Base-by-base conservation (phyloP, 2,113 vertebrate species). In the Pygathrix nemaeus region DNA sequence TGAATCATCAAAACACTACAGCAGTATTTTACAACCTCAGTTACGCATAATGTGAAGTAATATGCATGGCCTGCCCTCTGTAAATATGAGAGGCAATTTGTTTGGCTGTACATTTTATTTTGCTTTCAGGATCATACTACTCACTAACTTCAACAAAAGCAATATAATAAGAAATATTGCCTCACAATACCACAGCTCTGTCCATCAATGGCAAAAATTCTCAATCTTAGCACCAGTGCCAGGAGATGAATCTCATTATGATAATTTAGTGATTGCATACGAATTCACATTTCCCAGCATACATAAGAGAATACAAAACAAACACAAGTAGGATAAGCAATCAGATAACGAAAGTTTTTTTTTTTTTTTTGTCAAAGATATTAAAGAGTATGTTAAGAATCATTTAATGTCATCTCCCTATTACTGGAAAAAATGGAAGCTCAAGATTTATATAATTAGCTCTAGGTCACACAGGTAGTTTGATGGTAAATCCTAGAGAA, bases 131-230 rank as follows among this genome's bases (percentile, higher is more conserved):
- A 96, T 97, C 95, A 85, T 32, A 64, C 32, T 88, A 78, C 95
- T 52, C 57, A 52, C 32, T 55, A 97, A 23, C 72, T 94, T 97
- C 89, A 98, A 66, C 78, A 90, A 93, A 98, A 98, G 76, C 14
- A 72, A 76, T 61, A 81, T 84, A 88, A 89, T 94, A 94, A 98
- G 21, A 96, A 97, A 95, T 94, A 68, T 6, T 66, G 38, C 57
- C 75, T 86, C 72, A 95, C n/a, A 97, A 95, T 85, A 90, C 68
- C 13, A 92, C 18, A 97, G 8, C 11, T 86, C 90, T 84, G 40
- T 96, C 50, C 93, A 95, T 92, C 93, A 96, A 86, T 0, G 97
- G 10, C 59, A 97, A 97, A 64, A 92, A 64, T 57, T 95, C 10
- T 98, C 70, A 92, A 40, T 73, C 30, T 95, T 92, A 84, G 93